Base-by-base conservation (phyloP, 2,888 invertebrate genomes). In the Cantharis rufa region DNA sequence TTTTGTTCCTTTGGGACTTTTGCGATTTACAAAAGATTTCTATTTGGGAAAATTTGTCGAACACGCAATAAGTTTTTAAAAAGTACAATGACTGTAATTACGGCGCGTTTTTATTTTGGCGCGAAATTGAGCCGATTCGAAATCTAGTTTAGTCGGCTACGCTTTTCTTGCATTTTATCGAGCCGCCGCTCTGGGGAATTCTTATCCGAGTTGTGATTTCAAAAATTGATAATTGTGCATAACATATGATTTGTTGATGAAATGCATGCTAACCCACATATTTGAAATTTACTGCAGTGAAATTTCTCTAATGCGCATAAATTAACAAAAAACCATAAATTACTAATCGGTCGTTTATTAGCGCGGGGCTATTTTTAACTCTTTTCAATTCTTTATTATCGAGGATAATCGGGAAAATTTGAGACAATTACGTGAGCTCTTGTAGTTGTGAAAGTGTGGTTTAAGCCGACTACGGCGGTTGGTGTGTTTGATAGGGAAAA, bases 401-500 rank as follows among this genome's bases (percentile, higher is more conserved):
- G 18, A 66, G 24, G 24, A 66, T 66, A 66, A 66, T 66, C 64
- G 18, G 7, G 64, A n/a, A 66, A 66, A 66, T 13, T 66, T 66
- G 21, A 70, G 70, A 71, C 68, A 62, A 15, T 75, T 71, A 71
- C 71, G 32, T 71, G 71, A 71, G 69, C 27, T 21, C 62, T 27
- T 69, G 32, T 11, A 68, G 75, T 69, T 69, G 70, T 61, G 72
- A 72, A 71, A 71, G 69, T 69, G 75, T 28, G 71, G 71, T 75
- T 71, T 71, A 62, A 68, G 24, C 15, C 61, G 62, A 66, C 28
- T 3, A 13, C 32, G 32, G 32, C 9, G 71, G 69, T 68, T 62
- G 68, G 61, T 71, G 75, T 71, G 66, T 70, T 75, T 71, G 71
- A 72, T 72, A 76, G 48, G 32, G 63, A 32, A 76, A 76, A 72